Percentiles rank a stretch among this genome's conserved stretches.
Evolutionary conservation across 1,140 invertebrate species (phyloP).

Genomic region (Drosophila insularis): DNA sequence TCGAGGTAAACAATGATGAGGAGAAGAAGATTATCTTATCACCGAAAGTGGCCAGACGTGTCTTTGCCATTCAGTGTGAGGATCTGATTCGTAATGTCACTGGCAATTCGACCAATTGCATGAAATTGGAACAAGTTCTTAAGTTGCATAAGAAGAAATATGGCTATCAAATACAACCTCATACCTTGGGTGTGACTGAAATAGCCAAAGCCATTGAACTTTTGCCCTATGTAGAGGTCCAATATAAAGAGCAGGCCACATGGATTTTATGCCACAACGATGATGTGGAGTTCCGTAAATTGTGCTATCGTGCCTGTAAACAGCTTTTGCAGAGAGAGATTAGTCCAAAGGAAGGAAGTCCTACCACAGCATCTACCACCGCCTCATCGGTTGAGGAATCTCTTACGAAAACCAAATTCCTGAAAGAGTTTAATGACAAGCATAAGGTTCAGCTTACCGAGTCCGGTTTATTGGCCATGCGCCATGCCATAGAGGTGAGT

Average conservation of each 20-base stretch:
- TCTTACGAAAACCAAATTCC: slow-evolving; percentile 42
- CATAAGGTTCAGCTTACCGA: slow-evolving; percentile 53
- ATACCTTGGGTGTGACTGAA: slow-evolving; percentile 63
- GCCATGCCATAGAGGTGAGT: slow-evolving; percentile 71
- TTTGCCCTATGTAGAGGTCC: slow-evolving; percentile 74
- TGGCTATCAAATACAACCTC: slow-evolving; percentile 76
- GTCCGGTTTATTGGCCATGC: slow-evolving; percentile 65
- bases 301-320: slow-evolving; percentile 67
- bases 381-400: neutral
- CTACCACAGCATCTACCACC: neutral
- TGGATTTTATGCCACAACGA: slow-evolving; percentile 78
- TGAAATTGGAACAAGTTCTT: slow-evolving; percentile 73
- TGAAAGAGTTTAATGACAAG: slow-evolving; percentile 58
- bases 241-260: slow-evolving; percentile 50
- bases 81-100: slow-evolving; percentile 63
- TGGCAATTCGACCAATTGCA: slow-evolving; percentile 57
- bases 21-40: slow-evolving; percentile 75
- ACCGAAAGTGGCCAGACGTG: slow-evolving; percentile 67
- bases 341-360: neutral
- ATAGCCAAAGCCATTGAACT: slow-evolving; percentile 64
- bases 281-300: slow-evolving; percentile 62
- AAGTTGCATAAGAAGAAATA: slow-evolving; percentile 79
- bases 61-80: slow-evolving; percentile 76
- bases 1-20: slow-evolving; percentile 72
- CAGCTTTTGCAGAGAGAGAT: slow-evolving; percentile 44